These are phyloP conservation scores for Anabacerthia variegaticeps DNA, from an alignment of 2,797 vertebrate species.

Conservation along the genomic window DNA sequence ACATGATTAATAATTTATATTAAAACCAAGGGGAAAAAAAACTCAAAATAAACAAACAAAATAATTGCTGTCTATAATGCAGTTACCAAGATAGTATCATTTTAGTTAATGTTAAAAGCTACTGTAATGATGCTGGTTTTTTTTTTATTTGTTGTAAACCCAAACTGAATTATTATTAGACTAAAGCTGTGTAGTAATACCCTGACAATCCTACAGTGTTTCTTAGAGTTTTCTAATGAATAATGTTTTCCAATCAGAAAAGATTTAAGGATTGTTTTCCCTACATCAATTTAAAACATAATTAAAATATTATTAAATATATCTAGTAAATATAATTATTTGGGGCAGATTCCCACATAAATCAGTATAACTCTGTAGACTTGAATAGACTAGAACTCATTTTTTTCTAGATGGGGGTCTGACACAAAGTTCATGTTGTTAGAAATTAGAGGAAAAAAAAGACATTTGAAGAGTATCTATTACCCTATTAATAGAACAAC, in stretches of 20 bases:
- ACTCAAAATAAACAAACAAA: not conserved
- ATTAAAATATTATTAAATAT: not conserved
- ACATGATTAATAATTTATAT: not conserved
- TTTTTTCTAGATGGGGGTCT: not conserved
- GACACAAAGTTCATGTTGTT: not conserved
- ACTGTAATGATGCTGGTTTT: accelerated
- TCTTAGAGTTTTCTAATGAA: not conserved
- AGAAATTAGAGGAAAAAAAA: not conserved
- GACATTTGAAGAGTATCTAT: not conserved
- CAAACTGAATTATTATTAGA: not conserved
- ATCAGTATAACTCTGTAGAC: not conserved
- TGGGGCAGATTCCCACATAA: not conserved
- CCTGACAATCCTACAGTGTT: not conserved
- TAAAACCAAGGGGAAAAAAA: not conserved
- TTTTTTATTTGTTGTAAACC: not conserved
- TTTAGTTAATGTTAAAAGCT: not conserved
- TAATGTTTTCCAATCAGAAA: not conserved
- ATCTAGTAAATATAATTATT: not conserved
- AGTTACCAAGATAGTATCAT: not conserved
- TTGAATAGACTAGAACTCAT: not conserved
- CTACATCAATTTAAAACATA: not conserved
- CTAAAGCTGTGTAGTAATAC: not conserved
- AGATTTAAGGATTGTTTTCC: not conserved
- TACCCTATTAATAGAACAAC: not conserved
- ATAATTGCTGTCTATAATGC: not conserved